Conservation (phyloP, 2,113 vertebrate genomes). For the Suncus etruscus region DNA sequence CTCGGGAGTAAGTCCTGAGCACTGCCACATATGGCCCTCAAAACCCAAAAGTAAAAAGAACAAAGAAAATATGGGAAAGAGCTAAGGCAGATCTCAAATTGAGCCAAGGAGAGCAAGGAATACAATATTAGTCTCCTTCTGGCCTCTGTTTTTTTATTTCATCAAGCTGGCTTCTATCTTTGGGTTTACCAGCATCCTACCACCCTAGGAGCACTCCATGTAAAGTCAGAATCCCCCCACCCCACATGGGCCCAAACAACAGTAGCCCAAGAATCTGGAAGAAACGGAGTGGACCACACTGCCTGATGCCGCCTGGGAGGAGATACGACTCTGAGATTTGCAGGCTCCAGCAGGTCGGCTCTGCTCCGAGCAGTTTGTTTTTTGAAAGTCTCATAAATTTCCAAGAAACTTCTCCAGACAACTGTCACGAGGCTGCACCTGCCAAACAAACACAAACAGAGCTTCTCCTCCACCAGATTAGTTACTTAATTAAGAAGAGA, state of each 20-base stretch:
- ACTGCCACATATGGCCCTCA: too few relatives aligned
- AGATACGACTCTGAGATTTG: conserved; percentile 35
- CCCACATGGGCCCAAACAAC: background rate
- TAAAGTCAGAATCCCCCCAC: background rate
- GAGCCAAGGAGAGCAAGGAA: background rate
- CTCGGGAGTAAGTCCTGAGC: too few relatives aligned
- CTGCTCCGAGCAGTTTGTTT: conserved; percentile 83
- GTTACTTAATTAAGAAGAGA: conserved; percentile 83
- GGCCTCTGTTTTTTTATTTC: background rate
- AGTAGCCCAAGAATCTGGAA: background rate
- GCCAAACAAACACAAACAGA: conserved; percentile 78
- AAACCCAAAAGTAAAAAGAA: too few relatives aligned
- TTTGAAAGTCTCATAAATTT: conserved; percentile 86
- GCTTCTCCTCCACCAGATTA: conserved; percentile 77
- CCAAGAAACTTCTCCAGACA: conserved; percentile 84
- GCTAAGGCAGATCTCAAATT: background rate
- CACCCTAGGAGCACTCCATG: background rate
- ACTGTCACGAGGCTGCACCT: conserved; percentile 83
- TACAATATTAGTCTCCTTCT: background rate
- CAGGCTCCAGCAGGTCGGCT: conserved; percentile 76
- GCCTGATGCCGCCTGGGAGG: background rate
- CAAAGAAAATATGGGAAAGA: background rate
- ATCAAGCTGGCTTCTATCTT: background rate
- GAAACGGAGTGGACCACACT: background rate
- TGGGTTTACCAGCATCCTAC: background rate